A percentile compares a stretch with the other conserved stretches of the same genome.
These are phyloP conservation scores for Cydia splendana DNA, from an alignment of 1,140 invertebrate species.

Conservation along the genomic window DNA sequence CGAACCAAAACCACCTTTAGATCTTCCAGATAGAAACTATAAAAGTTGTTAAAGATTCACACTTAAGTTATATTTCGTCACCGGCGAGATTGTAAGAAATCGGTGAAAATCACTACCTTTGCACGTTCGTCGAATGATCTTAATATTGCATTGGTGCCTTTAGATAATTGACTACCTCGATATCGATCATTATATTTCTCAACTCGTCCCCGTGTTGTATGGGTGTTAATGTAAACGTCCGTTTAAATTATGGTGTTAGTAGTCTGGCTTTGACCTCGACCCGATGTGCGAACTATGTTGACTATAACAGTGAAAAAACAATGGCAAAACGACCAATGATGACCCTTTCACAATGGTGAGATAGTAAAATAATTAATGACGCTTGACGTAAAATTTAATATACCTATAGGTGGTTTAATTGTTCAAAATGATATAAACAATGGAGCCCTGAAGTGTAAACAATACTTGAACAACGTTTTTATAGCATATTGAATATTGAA, in stretches of 20 bases:
- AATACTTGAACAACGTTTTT: neutral
- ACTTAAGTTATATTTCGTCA: constrained; percentile 23
- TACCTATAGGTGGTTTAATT: neutral
- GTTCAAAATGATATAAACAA: constrained; percentile 7
- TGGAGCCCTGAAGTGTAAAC: neutral
- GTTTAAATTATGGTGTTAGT: neutral
- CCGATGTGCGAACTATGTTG: constrained; percentile 19
- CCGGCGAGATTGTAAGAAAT: constrained; percentile 15
- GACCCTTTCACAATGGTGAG: constrained; percentile 18
- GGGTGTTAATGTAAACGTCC: neutral
- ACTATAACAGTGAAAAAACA: constrained; percentile 1
- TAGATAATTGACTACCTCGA: neutral
- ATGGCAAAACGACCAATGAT: constrained; percentile 14
- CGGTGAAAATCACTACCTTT: constrained; percentile 29
- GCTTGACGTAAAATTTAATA: neutral
- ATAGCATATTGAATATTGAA: neutral
- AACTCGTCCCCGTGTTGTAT: neutral
- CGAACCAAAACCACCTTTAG: neutral
- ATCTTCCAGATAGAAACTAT: neutral
- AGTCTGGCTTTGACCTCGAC: constrained; percentile 2
- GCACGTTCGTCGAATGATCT: neutral
- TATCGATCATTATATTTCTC: neutral
- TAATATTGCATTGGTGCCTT: neutral
- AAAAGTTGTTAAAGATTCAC: constrained; percentile 2
- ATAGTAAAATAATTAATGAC: constrained; percentile 4